Percentiles rank a stretch among this genome's conserved stretches.
phyloP scores from a whole-genome alignment of 2,888 invertebrate genomes.

The Argynnis bischoffii region DNA sequence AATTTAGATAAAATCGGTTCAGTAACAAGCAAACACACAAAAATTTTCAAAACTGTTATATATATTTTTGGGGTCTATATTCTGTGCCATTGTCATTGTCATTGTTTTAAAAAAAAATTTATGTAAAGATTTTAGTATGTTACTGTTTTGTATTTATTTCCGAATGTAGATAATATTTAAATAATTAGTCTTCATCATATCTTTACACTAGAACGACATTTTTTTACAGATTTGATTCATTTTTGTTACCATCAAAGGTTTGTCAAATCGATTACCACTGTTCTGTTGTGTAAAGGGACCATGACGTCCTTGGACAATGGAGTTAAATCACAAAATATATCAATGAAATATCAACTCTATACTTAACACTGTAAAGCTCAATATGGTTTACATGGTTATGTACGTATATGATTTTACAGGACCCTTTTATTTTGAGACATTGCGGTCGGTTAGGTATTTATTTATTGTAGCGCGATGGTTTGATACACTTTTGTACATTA shows the following conservation, averaged over 20 bases:
- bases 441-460: constrained; percentile 47
- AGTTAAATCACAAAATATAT: background rate
- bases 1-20: no score
- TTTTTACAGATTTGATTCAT: constrained; percentile 13
- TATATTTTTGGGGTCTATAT: no score
- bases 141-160: no score
- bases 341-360: constrained; percentile 8
- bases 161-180: no score
- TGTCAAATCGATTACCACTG: constrained; percentile 35
- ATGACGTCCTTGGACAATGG: constrained; percentile 23
- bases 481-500: constrained; percentile 30
- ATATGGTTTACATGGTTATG: background rate
- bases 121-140: no score
- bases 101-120: no score
- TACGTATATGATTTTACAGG: constrained; percentile 44
- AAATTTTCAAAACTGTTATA: no score
- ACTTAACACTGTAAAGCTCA: background rate
- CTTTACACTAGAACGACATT: background rate
- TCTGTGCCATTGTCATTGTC: no score
- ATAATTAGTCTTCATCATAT: no score
- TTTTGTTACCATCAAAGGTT: constrained; percentile 20
- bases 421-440: constrained; percentile 54
- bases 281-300: constrained; percentile 22
- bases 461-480: constrained; percentile 34
- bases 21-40: no score